A percentile compares a stretch with the other conserved stretches of the same genome.
Evolutionary conservation across 2,113 vertebrate species (phyloP).

Genomic region (Vanacampus margaritifer): DNA sequence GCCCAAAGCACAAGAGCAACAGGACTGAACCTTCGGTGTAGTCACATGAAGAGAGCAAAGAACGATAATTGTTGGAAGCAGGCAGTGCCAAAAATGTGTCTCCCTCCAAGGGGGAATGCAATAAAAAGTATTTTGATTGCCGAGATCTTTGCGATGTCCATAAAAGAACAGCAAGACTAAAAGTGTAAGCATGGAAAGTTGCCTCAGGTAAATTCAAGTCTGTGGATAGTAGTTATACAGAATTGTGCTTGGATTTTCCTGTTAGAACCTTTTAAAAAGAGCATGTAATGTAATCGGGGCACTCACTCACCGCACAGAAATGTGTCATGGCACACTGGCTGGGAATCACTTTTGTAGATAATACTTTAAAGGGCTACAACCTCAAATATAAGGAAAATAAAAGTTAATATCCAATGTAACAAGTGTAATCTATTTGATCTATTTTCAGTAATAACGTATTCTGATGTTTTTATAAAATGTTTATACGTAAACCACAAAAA

Average conservation of each 20-base stretch:
- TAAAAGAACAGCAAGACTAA: background rate
- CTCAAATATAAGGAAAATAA: too few relatives aligned
- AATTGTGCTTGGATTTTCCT: background rate
- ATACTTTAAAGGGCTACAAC: too few relatives aligned
- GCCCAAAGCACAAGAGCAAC: background rate
- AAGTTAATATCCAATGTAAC: too few relatives aligned
- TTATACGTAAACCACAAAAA: too few relatives aligned
- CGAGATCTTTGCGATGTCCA: conserved; percentile 12
- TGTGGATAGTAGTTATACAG: background rate
- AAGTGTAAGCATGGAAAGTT: background rate
- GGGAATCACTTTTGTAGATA: too few relatives aligned
- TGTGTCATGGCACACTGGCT: too few relatives aligned
- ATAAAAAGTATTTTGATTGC: conserved; percentile 26
- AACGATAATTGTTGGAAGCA: conserved; percentile 3
- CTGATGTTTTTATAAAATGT: too few relatives aligned
- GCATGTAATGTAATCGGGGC: too few relatives aligned
- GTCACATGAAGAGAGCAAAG: background rate
- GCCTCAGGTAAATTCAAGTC: background rate
- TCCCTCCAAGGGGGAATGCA: conserved; percentile 14
- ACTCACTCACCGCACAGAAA: too few relatives aligned
- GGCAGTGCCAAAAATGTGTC: conserved; percentile 11
- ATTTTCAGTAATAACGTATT: too few relatives aligned
- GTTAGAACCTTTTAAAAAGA: background rate
- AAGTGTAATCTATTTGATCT: too few relatives aligned
- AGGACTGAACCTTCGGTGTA: background rate